Conservation (phyloP, 2,113 vertebrate species). For the Laticauda laticaudata region DNA sequence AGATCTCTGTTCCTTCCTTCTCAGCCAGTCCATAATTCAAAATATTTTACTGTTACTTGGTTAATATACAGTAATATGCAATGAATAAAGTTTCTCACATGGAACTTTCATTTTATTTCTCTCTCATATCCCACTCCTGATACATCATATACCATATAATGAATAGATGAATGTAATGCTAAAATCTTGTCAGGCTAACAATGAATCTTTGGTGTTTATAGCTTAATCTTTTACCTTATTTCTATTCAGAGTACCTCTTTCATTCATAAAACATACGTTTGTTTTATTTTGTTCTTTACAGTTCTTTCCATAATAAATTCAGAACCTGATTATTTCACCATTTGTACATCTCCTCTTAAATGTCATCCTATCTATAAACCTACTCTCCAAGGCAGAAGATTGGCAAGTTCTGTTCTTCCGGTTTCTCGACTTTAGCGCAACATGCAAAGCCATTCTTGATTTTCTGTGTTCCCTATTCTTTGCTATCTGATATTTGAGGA, state of each 20-base stretch:
- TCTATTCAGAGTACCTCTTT: neutral
- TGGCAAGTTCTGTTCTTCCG: neutral
- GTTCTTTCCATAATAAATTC: neutral
- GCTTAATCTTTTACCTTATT: neutral
- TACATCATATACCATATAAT: neutral
- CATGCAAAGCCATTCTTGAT: neutral
- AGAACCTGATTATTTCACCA: constrained; percentile 1
- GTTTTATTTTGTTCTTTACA: constrained; percentile 11
- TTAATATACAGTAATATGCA: neutral
- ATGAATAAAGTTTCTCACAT: neutral
- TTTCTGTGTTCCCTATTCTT: constrained; percentile 2
- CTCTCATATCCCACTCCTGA: neutral
- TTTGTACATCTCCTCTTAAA: constrained; percentile 23
- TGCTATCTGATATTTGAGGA: neutral
- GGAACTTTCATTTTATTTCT: neutral
- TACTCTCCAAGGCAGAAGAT: constrained; percentile 1
- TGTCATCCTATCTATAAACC: constrained; percentile 9
- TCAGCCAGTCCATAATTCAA: neutral
- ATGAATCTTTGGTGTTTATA: neutral
- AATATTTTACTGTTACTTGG: neutral
- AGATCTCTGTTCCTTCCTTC: neutral
- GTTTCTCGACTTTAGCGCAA: neutral
- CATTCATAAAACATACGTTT: neutral
- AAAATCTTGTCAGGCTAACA: neutral
- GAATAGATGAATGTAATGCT: neutral